A percentile compares a stretch with the other conserved stretches of the same genome.
Conservation (phyloP, 2,888 invertebrate species). For the Pterostichus madidus region DNA sequence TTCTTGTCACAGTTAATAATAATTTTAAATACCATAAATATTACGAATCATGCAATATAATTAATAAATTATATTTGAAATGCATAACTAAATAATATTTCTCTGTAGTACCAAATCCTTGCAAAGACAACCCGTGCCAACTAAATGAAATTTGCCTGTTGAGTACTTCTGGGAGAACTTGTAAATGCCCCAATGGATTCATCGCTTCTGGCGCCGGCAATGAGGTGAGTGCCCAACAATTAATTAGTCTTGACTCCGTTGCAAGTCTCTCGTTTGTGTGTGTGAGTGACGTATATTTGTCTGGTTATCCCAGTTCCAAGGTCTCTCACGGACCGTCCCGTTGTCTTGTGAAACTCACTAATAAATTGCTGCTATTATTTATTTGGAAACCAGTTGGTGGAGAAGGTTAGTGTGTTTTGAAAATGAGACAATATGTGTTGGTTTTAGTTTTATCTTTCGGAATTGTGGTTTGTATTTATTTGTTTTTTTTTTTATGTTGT, state of each 20-base stretch:
- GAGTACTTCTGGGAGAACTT: conserved; percentile 73
- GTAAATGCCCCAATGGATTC: conserved; percentile 75
- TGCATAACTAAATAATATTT: not conserved
- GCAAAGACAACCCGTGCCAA: conserved; percentile 81
- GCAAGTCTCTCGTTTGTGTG: not conserved
- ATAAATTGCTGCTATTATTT: conserved; percentile 55
- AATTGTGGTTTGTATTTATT: conserved; percentile 56
- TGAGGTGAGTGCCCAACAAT: conserved; percentile 58
- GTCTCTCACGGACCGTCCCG: conserved; percentile 27
- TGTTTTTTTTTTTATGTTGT: conserved; percentile 3
- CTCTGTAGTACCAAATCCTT: conserved; percentile 80
- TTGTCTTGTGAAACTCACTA: conserved; percentile 47
- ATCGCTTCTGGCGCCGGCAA: conserved; percentile 69
- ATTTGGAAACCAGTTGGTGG: conserved; percentile 55
- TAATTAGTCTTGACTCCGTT: conserved; percentile 1
- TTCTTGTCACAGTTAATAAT: no score
- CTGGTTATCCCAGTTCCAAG: conserved; percentile 55
- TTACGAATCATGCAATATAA: no score
- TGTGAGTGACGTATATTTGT: conserved; percentile 24
- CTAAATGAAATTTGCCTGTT: conserved; percentile 81
- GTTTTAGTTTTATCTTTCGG: conserved; percentile 50
- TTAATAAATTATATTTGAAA: not conserved
- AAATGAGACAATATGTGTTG: conserved; percentile 60
- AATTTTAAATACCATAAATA: no score
- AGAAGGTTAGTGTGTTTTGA: conserved; percentile 60